A percentile compares a stretch with the other conserved stretches of the same genome.
Conservation (phyloP, 1,140 invertebrate species). For the Apis florea region DNA sequence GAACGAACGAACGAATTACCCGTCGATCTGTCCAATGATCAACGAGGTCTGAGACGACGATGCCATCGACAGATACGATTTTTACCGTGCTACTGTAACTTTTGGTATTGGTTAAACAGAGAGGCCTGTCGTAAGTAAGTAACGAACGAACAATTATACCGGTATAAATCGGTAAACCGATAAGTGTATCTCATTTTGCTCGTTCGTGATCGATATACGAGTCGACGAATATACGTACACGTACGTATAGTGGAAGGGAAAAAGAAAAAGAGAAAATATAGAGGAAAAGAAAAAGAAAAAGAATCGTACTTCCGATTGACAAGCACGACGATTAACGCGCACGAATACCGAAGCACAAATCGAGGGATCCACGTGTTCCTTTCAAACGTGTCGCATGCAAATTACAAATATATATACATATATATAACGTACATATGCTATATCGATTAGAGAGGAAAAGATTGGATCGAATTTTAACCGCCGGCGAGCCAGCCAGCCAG, state of each 20-base stretch:
- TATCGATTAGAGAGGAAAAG: neutral
- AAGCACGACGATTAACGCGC: slow-evolving; percentile 43
- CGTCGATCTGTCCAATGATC: slow-evolving; percentile 37
- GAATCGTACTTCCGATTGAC: slow-evolving; percentile 20
- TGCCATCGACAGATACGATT: slow-evolving; percentile 18
- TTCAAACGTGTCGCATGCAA: neutral
- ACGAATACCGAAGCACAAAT: slow-evolving; percentile 33
- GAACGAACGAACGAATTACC: neutral
- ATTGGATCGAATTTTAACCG: neutral
- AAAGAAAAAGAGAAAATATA: too few species aligned
- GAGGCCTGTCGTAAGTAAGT: neutral
- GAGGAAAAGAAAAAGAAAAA: neutral
- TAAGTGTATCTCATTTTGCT: slow-evolving; percentile 13
- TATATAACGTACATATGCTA: neutral
- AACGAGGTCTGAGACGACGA: neutral
- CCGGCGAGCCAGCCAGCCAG: neutral
- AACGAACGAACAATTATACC: neutral
- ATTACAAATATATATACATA: neutral
- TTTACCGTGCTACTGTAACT: slow-evolving; percentile 17
- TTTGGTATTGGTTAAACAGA: neutral
- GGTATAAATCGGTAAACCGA: slow-evolving; percentile 1
- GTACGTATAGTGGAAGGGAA: neutral
- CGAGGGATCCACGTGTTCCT: slow-evolving; percentile 13
- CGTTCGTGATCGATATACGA: neutral
- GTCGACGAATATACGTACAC: neutral